These are phyloP conservation scores for Drosophila kuntzei DNA, from an alignment of 2,888 invertebrate species.

Conservation along the genomic window DNA sequence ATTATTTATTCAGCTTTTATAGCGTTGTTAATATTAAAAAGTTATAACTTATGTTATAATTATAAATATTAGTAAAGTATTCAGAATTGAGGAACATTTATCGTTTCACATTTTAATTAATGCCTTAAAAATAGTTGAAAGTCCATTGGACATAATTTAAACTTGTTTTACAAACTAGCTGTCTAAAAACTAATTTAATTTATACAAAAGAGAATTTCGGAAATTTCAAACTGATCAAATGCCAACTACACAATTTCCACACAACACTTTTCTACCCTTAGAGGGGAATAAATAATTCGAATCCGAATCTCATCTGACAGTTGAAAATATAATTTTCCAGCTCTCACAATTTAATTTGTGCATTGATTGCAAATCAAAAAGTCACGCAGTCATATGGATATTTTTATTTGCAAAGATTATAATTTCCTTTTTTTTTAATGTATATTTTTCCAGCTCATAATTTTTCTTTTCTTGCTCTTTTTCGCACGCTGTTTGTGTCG, in stretches of 20 bases:
- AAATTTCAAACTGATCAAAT: background rate
- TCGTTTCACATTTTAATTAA: no score
- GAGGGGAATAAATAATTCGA: no score
- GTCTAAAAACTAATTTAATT: no score
- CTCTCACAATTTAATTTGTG: conserved; percentile 1
- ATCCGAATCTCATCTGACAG: background rate
- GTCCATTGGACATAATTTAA: no score
- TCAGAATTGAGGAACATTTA: no score
- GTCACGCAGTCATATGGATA: conserved; percentile 2
- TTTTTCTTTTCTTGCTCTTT: background rate
- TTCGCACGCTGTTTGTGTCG: conserved; percentile 3
- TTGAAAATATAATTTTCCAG: background rate
- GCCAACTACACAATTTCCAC: background rate
- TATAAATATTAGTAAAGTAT: no score
- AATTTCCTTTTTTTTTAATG: conserved; percentile 10
- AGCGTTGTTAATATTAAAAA: no score
- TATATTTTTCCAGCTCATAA: conserved; percentile 11
- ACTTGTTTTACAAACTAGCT: no score
- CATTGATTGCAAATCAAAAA: background rate
- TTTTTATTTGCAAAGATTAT: background rate
- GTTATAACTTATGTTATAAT: no score
- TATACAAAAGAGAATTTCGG: no score
- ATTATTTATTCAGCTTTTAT: background rate
- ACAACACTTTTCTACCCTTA: background rate
- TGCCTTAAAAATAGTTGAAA: no score